Conservation (phyloP, 2,113 vertebrate species). For the Vimba vimba region DNA sequence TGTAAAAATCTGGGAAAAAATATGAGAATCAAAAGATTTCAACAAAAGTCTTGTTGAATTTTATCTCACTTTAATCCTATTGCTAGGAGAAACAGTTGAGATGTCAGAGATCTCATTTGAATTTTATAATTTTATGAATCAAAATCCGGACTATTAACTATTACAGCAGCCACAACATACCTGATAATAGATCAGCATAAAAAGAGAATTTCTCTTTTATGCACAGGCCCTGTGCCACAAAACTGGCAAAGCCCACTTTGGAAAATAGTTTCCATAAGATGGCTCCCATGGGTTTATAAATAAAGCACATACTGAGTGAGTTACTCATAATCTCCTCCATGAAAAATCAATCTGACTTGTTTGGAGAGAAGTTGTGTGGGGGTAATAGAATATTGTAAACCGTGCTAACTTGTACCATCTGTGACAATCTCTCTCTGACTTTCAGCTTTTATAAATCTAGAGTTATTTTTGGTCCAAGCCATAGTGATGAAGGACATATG, state of each 20-base stretch:
- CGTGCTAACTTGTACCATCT: conserved; percentile 55
- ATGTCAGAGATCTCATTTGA: neutral
- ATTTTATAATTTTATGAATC: conserved; percentile 3
- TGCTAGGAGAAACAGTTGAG: neutral
- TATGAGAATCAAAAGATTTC: neutral
- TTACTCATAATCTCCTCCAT: conserved; percentile 56
- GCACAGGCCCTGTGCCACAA: conserved; percentile 45
- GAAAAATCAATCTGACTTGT: conserved; percentile 59
- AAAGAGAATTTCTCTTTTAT: conserved; percentile 38
- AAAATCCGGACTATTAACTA: conserved; percentile 33
- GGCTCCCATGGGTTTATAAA: conserved; percentile 60
- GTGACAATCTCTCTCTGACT: conserved; percentile 38
- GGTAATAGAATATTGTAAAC: conserved; percentile 56
- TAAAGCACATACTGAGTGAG: conserved; percentile 58
- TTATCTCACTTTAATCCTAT: neutral
- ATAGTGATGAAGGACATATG: conserved; percentile 48
- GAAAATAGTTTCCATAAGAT: conserved; percentile 59
- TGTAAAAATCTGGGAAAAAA: too few species aligned
- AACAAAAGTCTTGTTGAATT: neutral
- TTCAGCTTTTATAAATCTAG: conserved; percentile 52
- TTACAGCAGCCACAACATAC: conserved; percentile 28
- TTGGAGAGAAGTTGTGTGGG: conserved; percentile 55
- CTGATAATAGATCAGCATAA: conserved; percentile 51
- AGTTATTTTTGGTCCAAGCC: conserved; percentile 52
- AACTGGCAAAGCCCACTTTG: conserved; percentile 48